Evolutionary conservation across 1,140 invertebrate genomes (phyloP).

Genomic region (Eueides isabella): DNA sequence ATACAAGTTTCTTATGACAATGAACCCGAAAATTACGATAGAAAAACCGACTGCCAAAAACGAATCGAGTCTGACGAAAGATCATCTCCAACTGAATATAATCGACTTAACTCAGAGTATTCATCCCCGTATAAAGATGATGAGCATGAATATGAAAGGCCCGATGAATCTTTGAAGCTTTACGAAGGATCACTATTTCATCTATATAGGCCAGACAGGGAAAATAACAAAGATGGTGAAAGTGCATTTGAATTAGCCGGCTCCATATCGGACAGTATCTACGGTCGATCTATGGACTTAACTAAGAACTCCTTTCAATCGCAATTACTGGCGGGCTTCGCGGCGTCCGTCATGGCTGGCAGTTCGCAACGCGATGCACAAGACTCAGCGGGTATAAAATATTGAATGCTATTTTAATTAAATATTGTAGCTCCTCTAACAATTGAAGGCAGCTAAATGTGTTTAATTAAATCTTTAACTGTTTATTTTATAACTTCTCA

Average conservation of each 20-base stretch:
- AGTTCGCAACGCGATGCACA: slow-evolving; percentile 69
- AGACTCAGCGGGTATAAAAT: slow-evolving; percentile 57
- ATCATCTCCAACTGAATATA: slow-evolving; percentile 61
- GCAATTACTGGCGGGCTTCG: slow-evolving; percentile 76
- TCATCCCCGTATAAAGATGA: slow-evolving; percentile 73
- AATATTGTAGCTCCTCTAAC: not conserved
- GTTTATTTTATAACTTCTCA: not conserved
- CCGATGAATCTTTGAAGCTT: slow-evolving; percentile 64
- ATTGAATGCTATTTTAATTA: slow-evolving; percentile 1
- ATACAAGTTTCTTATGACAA: slow-evolving; percentile 47
- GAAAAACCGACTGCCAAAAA: slow-evolving; percentile 44
- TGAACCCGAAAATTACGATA: slow-evolving; percentile 44
- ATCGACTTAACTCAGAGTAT: slow-evolving; percentile 61
- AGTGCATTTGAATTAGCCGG: slow-evolving; percentile 56
- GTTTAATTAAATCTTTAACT: not conserved
- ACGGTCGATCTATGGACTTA: slow-evolving; percentile 74
- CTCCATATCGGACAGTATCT: slow-evolving; percentile 64
- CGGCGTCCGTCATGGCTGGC: slow-evolving; percentile 69
- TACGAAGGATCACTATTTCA: slow-evolving; percentile 74
- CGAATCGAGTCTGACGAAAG: slow-evolving; percentile 48
- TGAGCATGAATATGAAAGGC: slow-evolving; percentile 63
- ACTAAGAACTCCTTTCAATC: slow-evolving; percentile 75
- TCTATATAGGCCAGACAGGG: slow-evolving; percentile 67
- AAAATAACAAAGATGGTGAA: slow-evolving; percentile 59
- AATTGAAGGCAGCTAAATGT: not conserved